These are phyloP conservation scores for Scylla paramamosain DNA, from an alignment of 1,140 invertebrate species.

Conservation along the genomic window DNA sequence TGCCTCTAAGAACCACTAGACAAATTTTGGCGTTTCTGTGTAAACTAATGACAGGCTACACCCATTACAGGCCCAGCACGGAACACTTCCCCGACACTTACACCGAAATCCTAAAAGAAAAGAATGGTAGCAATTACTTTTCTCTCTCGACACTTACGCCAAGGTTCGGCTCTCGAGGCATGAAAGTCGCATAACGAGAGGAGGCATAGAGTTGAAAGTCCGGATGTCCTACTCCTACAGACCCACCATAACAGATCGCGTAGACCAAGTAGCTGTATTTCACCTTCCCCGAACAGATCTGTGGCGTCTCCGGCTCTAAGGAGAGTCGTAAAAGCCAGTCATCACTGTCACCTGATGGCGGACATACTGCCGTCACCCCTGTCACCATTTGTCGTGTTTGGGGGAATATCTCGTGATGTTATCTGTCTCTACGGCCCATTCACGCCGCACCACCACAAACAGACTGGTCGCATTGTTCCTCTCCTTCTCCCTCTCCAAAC, in stretches of 20 bases:
- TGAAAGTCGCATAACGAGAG: constrained; percentile 39
- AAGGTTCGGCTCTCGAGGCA: neutral
- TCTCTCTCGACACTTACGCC: constrained; percentile 41
- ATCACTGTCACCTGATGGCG: constrained; percentile 59
- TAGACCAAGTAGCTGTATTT: constrained; percentile 25
- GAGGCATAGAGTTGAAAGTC: constrained; percentile 42
- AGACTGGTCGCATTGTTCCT: constrained; percentile 49
- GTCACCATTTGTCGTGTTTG: constrained; percentile 68
- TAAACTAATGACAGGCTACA: constrained; percentile 47
- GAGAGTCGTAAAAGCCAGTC: constrained; percentile 28
- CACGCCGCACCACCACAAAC: neutral
- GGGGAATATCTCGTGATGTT: constrained; percentile 54
- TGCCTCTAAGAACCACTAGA: constrained; percentile 31
- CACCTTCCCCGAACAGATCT: constrained; percentile 49
- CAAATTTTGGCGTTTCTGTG: constrained; percentile 68
- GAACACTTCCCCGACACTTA: constrained; percentile 24
- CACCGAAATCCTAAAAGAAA: constrained; percentile 40
- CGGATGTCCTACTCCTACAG: neutral
- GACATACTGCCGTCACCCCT: constrained; percentile 41
- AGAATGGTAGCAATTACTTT: constrained; percentile 35
- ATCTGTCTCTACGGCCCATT: constrained; percentile 32
- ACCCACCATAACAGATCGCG: neutral
- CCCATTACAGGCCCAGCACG: constrained; percentile 33
- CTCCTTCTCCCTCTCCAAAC: neutral
- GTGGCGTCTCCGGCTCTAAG: constrained; percentile 38